Evolutionary conservation across 2,888 invertebrate species (phyloP).

Genomic region (Oxytorus armatus): DNA sequence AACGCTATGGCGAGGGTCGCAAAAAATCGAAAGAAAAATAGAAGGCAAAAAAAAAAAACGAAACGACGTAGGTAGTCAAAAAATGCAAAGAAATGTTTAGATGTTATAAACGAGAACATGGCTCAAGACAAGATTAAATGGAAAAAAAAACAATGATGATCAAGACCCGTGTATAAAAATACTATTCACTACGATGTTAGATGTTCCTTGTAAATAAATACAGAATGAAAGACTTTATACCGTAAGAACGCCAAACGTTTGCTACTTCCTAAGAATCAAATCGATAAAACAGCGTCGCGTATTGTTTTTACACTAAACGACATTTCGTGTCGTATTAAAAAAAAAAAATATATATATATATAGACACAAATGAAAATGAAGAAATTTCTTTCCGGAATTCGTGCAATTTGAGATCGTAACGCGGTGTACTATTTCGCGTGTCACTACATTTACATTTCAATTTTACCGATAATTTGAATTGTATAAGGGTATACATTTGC

Average conservation of each 20-base stretch:
- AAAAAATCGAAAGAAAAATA: constrained; percentile 10
- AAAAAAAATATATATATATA: constrained; percentile 17
- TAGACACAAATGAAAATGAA: not conserved
- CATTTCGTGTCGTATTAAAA: constrained; percentile 16
- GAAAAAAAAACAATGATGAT: constrained; percentile 70
- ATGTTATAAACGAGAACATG: constrained; percentile 70
- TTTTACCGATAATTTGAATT: too few species aligned
- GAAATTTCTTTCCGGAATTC: constrained; percentile 27
- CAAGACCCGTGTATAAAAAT: constrained; percentile 76
- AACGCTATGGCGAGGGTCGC: constrained; percentile 19
- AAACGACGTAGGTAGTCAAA: constrained; percentile 63
- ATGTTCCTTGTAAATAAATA: constrained; percentile 81
- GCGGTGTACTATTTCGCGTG: too few species aligned
- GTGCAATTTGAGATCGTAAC: constrained; percentile 35
- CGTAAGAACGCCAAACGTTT: constrained; percentile 77
- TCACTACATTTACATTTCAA: too few species aligned
- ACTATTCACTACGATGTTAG: constrained; percentile 79
- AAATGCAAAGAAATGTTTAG: constrained; percentile 69
- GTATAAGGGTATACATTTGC: too few species aligned
- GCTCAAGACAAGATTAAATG: constrained; percentile 71
- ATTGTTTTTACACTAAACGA: constrained; percentile 64
- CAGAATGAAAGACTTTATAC: constrained; percentile 75
- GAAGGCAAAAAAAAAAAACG: constrained; percentile 30
- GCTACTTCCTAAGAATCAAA: constrained; percentile 75
- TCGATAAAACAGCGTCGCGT: constrained; percentile 61